A percentile compares a stretch with the other conserved stretches of the same genome.
phyloP scores from a whole-genome alignment of 2,888 invertebrate genomes.

The Mesorhabditis sp. region DNA sequence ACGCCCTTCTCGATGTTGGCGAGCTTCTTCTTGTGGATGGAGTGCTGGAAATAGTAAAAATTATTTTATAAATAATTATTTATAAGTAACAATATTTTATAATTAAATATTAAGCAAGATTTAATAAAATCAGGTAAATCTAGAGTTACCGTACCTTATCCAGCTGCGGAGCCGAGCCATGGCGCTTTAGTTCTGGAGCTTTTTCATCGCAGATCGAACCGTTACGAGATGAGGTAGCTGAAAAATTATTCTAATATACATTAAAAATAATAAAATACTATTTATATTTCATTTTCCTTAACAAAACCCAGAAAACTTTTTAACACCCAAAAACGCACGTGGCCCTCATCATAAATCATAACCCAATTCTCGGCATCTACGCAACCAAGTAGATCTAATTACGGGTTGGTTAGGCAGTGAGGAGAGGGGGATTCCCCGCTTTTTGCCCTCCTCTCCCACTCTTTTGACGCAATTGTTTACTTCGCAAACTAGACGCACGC shows the following conservation, averaged over 20 bases:
- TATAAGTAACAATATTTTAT: neutral
- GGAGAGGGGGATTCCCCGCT: neutral
- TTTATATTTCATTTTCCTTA: too few species aligned
- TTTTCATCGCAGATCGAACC: constrained; percentile 6
- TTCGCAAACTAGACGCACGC: too few species aligned
- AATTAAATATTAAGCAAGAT: neutral
- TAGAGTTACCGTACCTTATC: neutral
- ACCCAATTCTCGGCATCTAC: too few species aligned
- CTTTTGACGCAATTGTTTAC: neutral
- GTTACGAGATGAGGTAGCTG: neutral
- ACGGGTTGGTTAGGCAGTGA: too few species aligned
- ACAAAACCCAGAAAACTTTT: too few species aligned
- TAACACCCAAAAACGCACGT: too few species aligned
- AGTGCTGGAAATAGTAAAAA: neutral
- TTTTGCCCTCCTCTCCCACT: neutral
- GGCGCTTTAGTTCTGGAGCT: neutral
- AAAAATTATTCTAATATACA: neutral
- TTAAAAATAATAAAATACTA: neutral
- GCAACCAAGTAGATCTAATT: too few species aligned
- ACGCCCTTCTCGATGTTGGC: neutral
- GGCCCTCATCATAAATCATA: too few species aligned
- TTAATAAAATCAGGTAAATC: neutral
- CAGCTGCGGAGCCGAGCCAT: neutral
- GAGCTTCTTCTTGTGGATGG: constrained; percentile 4
- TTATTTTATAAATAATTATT: neutral